A percentile compares a stretch with the other conserved stretches of the same genome.
Conservation (phyloP, 1,140 invertebrate genomes). For the Saccostrea glomerata region DNA sequence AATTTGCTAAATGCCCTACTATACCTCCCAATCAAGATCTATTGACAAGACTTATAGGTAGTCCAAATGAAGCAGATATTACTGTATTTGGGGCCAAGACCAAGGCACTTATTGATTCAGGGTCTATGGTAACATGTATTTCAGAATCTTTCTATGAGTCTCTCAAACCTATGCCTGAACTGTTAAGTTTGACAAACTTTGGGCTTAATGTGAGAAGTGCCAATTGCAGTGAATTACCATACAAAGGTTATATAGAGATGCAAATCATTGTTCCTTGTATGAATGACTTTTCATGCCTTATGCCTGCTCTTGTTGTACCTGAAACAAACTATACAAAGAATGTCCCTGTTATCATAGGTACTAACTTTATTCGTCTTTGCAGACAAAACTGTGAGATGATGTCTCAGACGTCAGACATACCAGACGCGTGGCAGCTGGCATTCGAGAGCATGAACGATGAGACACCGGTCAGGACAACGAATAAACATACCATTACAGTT, state of each 20-base stretch:
- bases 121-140: not conserved
- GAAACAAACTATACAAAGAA: slow-evolving; percentile 24
- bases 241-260: slow-evolving; percentile 41
- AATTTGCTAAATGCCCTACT: not conserved
- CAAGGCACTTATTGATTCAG: slow-evolving; percentile 37
- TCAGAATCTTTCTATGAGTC: too few relatives aligned
- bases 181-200: too few relatives aligned
- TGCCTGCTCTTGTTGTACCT: slow-evolving; percentile 41
- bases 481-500: slow-evolving; percentile 10
- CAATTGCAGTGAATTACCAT: slow-evolving; percentile 20
- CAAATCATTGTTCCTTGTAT: slow-evolving; percentile 3
- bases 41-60: too few relatives aligned
- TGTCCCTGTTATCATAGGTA: slow-evolving; percentile 44
- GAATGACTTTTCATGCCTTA: not conserved
- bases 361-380: slow-evolving; percentile 34
- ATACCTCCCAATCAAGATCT: slow-evolving; percentile 9
- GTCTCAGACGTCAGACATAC: not conserved
- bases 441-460: too few relatives aligned
- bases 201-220: too few relatives aligned
- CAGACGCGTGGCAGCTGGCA: not conserved
- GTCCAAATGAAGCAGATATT: too few relatives aligned
- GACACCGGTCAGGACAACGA: not conserved
- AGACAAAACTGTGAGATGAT: not conserved
- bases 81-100: slow-evolving; percentile 5
- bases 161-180: too few relatives aligned